Percentiles rank a stretch among this genome's conserved stretches.
Evolutionary conservation across 2,113 vertebrate species (phyloP).

Genomic region (Oncorhynchus gorbuscha): DNA sequence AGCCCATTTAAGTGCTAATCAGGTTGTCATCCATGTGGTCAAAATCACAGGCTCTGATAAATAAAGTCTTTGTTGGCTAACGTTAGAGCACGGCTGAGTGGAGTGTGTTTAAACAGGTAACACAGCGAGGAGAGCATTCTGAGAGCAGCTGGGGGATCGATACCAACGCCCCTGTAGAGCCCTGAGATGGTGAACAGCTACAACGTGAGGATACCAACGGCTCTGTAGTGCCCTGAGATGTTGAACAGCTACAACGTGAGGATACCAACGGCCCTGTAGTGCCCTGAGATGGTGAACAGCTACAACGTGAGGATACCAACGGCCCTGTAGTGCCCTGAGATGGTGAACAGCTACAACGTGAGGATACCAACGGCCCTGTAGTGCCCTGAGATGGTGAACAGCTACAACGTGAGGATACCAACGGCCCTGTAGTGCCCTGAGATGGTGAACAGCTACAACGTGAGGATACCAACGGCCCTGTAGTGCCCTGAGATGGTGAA

Average conservation of each 20-base stretch:
- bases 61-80: constrained; percentile 65
- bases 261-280: constrained; percentile 69
- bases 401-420: too few species aligned
- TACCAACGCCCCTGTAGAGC: constrained; percentile 71
- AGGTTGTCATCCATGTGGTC: too few species aligned
- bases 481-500: too few species aligned
- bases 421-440: too few species aligned
- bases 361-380: too few species aligned
- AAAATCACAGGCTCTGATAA: too few species aligned
- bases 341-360: too few species aligned
- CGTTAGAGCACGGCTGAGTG: neutral
- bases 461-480: too few species aligned
- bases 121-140: constrained; percentile 64
- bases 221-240: constrained; percentile 69
- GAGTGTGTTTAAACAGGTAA: constrained; percentile 70
- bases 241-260: constrained; percentile 31
- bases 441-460: too few species aligned
- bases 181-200: constrained; percentile 65
- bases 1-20: too few species aligned
- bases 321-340: constrained; percentile 64
- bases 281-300: constrained; percentile 67
- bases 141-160: constrained; percentile 62
- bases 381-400: too few species aligned
- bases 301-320: constrained; percentile 68
- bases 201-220: constrained; percentile 68